Conservation (phyloP, 30 jellyfish, hydroid and myxozoan genomes). For the Chironex yamaguchii region DNA sequence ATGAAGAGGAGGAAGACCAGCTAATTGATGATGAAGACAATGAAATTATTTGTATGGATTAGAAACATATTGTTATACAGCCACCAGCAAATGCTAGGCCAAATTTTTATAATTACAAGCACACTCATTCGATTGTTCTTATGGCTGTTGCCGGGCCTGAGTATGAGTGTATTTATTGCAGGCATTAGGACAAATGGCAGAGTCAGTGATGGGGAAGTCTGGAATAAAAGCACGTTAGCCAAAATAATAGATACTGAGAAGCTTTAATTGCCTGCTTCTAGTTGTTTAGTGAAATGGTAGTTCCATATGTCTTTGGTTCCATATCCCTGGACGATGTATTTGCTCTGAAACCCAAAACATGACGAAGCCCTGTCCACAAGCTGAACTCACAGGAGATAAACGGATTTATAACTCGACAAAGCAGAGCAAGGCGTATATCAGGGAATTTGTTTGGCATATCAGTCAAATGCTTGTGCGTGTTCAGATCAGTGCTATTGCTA, state of each 20-base stretch:
- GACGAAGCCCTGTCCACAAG: slow-evolving; percentile 78
- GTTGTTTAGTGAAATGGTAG: background rate
- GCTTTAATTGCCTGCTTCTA: no score
- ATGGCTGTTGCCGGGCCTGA: background rate
- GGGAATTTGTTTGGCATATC: slow-evolving; percentile 68
- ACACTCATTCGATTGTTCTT: background rate
- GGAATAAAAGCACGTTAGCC: no score
- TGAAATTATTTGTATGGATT: no score
- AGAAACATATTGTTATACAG: background rate
- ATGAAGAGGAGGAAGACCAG: no score
- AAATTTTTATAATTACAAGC: no score
- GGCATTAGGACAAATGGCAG: background rate
- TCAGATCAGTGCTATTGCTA: background rate
- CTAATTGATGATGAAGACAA: no score
- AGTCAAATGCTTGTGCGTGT: slow-evolving; percentile 54
- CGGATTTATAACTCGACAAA: slow-evolving; percentile 63
- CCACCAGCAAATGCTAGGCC: background rate
- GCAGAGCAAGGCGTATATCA: slow-evolving; percentile 65
- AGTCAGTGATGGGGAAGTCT: background rate
- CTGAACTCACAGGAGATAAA: slow-evolving; percentile 55
- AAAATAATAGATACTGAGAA: no score
- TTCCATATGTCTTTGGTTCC: slow-evolving; percentile 67
- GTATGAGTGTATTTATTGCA: background rate
- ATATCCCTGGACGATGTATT: slow-evolving; percentile 87
- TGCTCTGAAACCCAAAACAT: slow-evolving; percentile 45